Evolutionary conservation across 92 coral and sea anemone species (phyloP).

Genomic region (Phymanthus crucifer): DNA sequence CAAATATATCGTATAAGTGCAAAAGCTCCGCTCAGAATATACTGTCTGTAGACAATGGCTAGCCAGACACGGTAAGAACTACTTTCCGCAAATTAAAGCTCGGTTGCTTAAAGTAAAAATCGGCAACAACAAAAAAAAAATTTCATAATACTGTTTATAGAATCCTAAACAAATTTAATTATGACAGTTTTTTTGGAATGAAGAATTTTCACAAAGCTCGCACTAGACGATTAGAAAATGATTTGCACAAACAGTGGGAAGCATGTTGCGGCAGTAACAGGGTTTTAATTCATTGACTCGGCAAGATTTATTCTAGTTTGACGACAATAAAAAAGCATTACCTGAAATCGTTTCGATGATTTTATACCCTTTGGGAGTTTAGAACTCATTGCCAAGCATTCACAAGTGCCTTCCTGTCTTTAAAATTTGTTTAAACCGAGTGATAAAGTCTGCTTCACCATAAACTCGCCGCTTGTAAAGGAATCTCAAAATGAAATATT

Average conservation of each 20-base stretch:
- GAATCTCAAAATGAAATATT: background rate
- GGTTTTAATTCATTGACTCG: background rate
- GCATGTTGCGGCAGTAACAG: background rate
- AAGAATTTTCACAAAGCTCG: background rate
- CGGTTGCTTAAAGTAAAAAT: background rate
- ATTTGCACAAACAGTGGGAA: background rate
- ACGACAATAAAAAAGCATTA: background rate
- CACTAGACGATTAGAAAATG: background rate
- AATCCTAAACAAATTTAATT: background rate
- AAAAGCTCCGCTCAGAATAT: too few species aligned
- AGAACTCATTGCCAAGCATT: constrained; percentile 16
- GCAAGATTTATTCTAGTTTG: background rate
- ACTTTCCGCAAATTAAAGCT: background rate
- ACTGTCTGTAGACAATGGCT: too few species aligned
- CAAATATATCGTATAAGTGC: too few species aligned
- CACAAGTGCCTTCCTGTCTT: background rate
- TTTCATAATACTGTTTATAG: background rate
- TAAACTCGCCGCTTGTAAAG: background rate
- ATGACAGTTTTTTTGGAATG: background rate
- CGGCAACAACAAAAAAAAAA: background rate
- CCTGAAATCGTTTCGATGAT: constrained; percentile 17
- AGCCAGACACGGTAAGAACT: too few species aligned
- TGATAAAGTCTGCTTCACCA: background rate
- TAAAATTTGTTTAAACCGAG: background rate
- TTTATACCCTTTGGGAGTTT: constrained; percentile 22